A percentile compares a stretch with the other conserved stretches of the same genome.
Conservation (phyloP, 1,140 invertebrate genomes). For the Manduca sexta region DNA sequence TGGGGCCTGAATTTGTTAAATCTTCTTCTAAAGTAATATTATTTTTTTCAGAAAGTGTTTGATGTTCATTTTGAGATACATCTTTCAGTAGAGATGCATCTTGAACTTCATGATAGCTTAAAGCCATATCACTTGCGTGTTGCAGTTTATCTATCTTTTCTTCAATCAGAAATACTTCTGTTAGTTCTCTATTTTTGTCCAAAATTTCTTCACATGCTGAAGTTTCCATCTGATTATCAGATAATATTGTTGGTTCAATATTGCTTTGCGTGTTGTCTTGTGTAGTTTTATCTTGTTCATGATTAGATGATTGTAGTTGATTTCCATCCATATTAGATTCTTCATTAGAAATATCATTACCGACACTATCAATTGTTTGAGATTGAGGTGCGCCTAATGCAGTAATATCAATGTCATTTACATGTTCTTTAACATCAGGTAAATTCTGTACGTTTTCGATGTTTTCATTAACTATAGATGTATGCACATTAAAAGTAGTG, state of each 20-base stretch:
- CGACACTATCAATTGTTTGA: no score
- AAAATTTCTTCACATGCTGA: not conserved
- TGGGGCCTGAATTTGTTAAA: not conserved
- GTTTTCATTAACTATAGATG: not conserved
- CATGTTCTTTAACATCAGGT: not conserved
- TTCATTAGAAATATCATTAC: not conserved
- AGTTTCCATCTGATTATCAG: no score
- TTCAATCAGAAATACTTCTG: not conserved
- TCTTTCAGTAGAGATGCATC: not conserved
- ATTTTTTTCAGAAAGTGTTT: not conserved
- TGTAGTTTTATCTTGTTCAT: not conserved
- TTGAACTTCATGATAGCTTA: not conserved
- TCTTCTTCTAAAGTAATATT: not conserved
- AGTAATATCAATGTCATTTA: not conserved
- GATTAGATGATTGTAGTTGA: not conserved
- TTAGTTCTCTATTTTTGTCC: not conserved
- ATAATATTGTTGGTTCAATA: not conserved
- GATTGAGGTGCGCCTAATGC: no score
- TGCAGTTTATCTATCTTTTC: not conserved
- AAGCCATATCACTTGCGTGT: not conserved
- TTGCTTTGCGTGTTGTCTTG: not conserved
- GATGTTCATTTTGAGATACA: not conserved
- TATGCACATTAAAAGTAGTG: not conserved
- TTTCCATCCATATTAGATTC: not conserved
- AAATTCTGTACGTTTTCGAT: not conserved